Evolutionary conservation across 1,140 invertebrate species (phyloP), one percentile per base, ranked within the genome.

Genomic region (Orussus abietinus): DNA sequence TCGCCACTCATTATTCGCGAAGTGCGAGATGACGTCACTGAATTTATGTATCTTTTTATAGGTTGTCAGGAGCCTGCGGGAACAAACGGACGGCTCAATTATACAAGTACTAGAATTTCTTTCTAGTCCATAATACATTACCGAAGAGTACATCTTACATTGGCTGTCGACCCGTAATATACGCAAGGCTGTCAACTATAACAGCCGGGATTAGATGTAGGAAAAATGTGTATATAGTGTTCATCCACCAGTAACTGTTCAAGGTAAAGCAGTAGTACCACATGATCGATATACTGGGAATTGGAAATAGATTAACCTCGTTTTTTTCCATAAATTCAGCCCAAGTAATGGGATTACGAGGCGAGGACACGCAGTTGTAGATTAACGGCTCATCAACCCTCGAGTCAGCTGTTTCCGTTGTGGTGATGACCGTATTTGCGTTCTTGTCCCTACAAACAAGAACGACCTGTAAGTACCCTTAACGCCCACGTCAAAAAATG

Each of bases 341-440:
- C 80, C 79, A 82, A 4, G 71, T 78, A n/a, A 82, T 57, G 1
- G 79, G 78, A 20, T 76, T 78, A 52, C 80, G 70, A 13, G 62
- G 66, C 0, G 72, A 78, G 0, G 78, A 80, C 3, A 82, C 76
- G 25, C 64, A 75, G 54, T 83, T 81, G 34, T 78, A 82, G n/a
- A 82, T 72, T 0, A 69, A 57, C 4, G 75, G 72, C 5, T 69
- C 56, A 6, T 53, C 42, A 0, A 33, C 22, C 26, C 19, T 2
- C 20, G 18, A 4, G 12, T 21, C 32, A 22, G 6, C 7, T 22
- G 26, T 33, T n/a, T 4, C 1, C 19, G 19, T 14, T 9, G 19
- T 26, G n/a, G n/a, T n/a, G n/a, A n/a, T n/a, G n/a, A n/a, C n/a
- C n/a, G n/a, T n/a, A n/a, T 22, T 42, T 31, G 31, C 10, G 12